phyloP scores from a whole-genome alignment of 2,113 vertebrate genomes.

The Gymnobelideus leadbeateri region DNA sequence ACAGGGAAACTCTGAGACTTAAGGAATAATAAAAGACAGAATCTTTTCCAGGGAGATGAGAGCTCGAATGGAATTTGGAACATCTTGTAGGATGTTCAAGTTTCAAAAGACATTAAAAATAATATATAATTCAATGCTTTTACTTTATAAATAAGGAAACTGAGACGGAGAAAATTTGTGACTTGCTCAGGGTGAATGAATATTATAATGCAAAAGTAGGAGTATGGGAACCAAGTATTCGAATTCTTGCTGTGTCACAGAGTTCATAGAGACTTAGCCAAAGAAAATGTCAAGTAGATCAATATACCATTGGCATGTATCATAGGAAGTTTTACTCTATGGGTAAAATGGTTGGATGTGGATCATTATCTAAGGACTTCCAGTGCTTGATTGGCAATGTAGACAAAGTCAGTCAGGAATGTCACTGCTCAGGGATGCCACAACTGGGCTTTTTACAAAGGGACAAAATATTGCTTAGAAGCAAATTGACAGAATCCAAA shows the following conservation, averaged over 20 bases:
- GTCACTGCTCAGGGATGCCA: background rate
- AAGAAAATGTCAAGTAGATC: background rate
- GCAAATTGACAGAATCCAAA: background rate
- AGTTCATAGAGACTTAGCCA: background rate
- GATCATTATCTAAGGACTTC: slow-evolving; percentile 21
- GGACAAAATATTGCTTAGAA: background rate
- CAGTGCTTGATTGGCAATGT: slow-evolving; percentile 19
- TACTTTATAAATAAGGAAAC: background rate
- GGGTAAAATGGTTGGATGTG: background rate
- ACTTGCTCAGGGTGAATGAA: background rate
- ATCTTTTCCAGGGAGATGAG: background rate
- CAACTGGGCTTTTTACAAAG: background rate
- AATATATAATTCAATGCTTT: background rate
- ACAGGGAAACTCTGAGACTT: background rate
- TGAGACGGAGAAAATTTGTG: background rate
- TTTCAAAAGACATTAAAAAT: background rate
- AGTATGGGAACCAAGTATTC: background rate
- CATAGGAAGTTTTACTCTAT: background rate
- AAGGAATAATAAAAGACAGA: background rate
- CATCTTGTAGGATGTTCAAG: background rate
- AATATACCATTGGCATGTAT: slow-evolving; percentile 1
- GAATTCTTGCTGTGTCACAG: background rate
- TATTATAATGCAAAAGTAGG: background rate
- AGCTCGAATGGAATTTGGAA: background rate
- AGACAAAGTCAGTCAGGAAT: background rate